phyloP scores from a whole-genome alignment of 53 echinoderm and acorn worm genomes.

The Apostichopus leukothele region DNA sequence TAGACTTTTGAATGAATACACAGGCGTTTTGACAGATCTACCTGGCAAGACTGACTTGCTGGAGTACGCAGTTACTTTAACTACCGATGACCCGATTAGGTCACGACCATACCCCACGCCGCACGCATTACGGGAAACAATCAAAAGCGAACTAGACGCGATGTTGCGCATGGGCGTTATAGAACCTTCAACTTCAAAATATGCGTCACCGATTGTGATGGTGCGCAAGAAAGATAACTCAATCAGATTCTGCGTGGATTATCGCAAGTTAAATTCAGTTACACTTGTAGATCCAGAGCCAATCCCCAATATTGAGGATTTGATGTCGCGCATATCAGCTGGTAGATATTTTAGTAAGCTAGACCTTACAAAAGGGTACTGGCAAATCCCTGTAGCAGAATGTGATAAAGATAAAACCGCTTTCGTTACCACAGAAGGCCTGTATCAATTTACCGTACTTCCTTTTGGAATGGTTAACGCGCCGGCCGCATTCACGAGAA shows the following conservation, averaged over 20 bases:
- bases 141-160: constrained; percentile 38
- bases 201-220: constrained; percentile 64
- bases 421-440: constrained; percentile 33
- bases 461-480: constrained; percentile 48
- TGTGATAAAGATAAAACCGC: constrained; percentile 44
- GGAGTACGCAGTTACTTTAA: constrained; percentile 44
- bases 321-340: neutral
- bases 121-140: constrained; percentile 33
- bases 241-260: constrained; percentile 56
- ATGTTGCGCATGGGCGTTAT: constrained; percentile 51
- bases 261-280: constrained; percentile 45
- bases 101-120: constrained; percentile 58
- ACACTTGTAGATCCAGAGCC: constrained; percentile 50
- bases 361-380: constrained; percentile 50
- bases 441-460: constrained; percentile 35
- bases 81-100: constrained; percentile 47
- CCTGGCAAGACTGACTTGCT: constrained; percentile 53
- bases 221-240: constrained; percentile 60
- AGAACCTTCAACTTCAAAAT: constrained; percentile 61
- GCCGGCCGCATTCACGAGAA: constrained; percentile 44
- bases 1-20: constrained; percentile 30
- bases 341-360: constrained; percentile 37
- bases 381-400: constrained; percentile 38
- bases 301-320: constrained; percentile 20
- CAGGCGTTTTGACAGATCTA: constrained; percentile 55